A percentile compares a stretch with the other conserved stretches of the same genome.
Conservation (phyloP, 2,797 vertebrate species). For the Ctenochaetus hawaiiensis region DNA sequence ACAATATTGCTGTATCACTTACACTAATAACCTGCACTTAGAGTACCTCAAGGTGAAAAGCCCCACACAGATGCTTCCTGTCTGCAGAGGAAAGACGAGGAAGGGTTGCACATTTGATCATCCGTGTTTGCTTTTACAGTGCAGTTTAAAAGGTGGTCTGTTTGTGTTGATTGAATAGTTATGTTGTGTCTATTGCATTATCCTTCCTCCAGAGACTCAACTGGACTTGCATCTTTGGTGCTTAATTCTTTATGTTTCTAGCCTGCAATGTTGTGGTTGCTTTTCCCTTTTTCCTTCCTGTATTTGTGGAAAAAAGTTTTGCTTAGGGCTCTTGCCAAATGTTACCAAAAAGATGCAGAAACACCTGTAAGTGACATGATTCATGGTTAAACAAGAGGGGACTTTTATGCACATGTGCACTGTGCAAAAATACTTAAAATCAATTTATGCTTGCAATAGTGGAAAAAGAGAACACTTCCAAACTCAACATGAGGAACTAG, state of each 20-base stretch:
- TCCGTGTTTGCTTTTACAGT: conserved; percentile 18
- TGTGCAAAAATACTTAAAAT: background rate
- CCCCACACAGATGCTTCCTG: conserved; percentile 49
- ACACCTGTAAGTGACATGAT: background rate
- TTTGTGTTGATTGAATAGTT: conserved; percentile 39
- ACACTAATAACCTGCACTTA: conserved; percentile 68
- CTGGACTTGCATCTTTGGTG: too few species aligned
- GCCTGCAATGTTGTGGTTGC: background rate
- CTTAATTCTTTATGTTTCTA: conserved; percentile 4
- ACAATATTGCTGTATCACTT: conserved; percentile 73
- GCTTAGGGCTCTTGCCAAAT: too few species aligned
- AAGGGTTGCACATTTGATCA: background rate
- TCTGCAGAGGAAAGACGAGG: background rate
- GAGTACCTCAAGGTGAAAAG: conserved; percentile 61
- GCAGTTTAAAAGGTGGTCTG: conserved; percentile 6
- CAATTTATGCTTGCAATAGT: background rate
- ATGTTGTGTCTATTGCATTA: conserved; percentile 10
- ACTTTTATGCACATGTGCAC: background rate
- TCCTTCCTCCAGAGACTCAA: background rate
- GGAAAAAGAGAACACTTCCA: background rate
- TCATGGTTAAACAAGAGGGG: background rate
- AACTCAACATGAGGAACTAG: background rate
- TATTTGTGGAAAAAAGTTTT: too few species aligned
- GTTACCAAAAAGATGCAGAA: background rate
- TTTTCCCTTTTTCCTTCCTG: background rate